These are phyloP conservation scores for Bubo scandiacus DNA, from an alignment of 2,113 vertebrate species.

Conservation along the genomic window DNA sequence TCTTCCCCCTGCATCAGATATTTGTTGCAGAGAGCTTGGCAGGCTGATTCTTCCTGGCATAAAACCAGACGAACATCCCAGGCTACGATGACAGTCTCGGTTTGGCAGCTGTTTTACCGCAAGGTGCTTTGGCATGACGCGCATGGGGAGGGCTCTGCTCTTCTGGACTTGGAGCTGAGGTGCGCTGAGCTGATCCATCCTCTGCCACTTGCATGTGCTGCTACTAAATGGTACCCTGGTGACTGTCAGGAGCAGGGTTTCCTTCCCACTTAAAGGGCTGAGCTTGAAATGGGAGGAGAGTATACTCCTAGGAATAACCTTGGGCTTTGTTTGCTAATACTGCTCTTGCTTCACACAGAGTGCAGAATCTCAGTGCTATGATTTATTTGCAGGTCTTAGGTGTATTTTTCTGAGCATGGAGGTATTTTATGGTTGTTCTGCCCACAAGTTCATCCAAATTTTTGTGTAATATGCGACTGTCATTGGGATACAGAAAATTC, in stretches of 20 bases:
- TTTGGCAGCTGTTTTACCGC: neutral
- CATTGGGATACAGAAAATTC: neutral
- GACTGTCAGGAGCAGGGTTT: neutral
- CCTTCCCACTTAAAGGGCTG: neutral
- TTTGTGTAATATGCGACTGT: neutral
- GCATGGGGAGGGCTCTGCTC: neutral
- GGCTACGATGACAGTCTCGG: fast-evolving
- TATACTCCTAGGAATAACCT: neutral
- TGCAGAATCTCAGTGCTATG: neutral
- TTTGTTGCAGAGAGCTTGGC: neutral
- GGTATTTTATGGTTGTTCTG: neutral
- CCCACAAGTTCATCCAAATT: neutral
- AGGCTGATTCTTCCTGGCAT: neutral
- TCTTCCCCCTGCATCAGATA: fast-evolving
- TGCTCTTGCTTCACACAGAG: neutral
- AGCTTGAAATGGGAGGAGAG: neutral
- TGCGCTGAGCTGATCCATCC: neutral
- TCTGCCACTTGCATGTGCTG: too few relatives aligned
- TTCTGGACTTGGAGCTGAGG: neutral
- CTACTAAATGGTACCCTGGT: too few relatives aligned
- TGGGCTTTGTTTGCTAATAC: neutral
- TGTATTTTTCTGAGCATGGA: neutral
- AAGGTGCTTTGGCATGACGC: fast-evolving
- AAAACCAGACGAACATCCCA: neutral
- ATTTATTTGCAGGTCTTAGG: neutral